A percentile compares a stretch with the other conserved stretches of the same genome.
phyloP scores from a whole-genome alignment of 1,140 invertebrate species.

The Nilaparvata lugens region DNA sequence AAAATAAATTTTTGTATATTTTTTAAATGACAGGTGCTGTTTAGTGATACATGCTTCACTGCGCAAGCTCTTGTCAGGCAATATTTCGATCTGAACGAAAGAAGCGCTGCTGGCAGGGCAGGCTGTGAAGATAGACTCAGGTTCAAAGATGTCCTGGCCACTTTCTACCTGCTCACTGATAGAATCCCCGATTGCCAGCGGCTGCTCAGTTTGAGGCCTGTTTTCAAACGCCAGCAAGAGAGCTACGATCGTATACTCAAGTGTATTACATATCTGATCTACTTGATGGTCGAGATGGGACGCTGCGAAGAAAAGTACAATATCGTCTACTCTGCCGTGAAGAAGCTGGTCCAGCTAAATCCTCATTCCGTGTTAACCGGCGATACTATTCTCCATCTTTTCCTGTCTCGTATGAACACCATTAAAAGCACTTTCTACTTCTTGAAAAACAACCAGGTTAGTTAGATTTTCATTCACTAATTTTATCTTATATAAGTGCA shows the following conservation, averaged over 20 bases:
- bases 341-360: constrained; percentile 48
- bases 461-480: too few relatives aligned
- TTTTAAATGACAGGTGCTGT: constrained; percentile 39
- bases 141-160: constrained; percentile 60
- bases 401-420: constrained; percentile 66
- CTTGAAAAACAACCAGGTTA: constrained; percentile 55
- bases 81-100: constrained; percentile 66
- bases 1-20: too few relatives aligned
- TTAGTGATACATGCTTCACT: constrained; percentile 67
- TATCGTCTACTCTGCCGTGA: constrained; percentile 37
- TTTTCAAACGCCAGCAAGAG: constrained; percentile 67
- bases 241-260: constrained; percentile 72
- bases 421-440: constrained; percentile 68
- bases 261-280: constrained; percentile 71
- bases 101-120: constrained; percentile 41
- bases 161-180: constrained; percentile 54
- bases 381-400: constrained; percentile 72
- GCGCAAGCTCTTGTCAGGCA: constrained; percentile 67
- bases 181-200: constrained; percentile 48
- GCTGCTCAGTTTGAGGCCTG: constrained; percentile 53
- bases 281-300: constrained; percentile 56
- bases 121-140: constrained; percentile 42
- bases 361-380: constrained; percentile 58
- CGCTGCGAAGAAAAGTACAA: constrained; percentile 40
- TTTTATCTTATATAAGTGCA: too few relatives aligned